phyloP scores from a whole-genome alignment of 2,797 vertebrate species.

The Centroberyx gerrardi region DNA sequence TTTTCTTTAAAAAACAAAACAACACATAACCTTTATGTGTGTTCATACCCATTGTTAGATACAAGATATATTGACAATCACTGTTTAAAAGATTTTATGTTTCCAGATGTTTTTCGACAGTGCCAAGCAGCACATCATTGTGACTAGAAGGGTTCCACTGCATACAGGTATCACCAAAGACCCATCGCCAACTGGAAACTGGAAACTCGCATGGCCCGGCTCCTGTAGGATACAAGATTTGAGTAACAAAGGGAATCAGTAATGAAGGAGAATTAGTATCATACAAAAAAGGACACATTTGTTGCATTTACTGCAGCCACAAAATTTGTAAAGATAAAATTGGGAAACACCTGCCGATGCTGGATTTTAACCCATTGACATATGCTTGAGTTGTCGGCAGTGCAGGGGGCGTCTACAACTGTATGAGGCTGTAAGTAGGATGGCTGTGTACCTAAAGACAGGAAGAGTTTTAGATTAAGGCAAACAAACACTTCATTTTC shows the following conservation, averaged over 20 bases:
- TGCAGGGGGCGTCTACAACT: conserved; percentile 79
- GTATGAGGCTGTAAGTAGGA: conserved; percentile 26
- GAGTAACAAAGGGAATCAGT: background rate
- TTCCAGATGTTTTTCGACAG: conserved; percentile 87
- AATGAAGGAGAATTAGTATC: background rate
- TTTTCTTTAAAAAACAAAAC: background rate
- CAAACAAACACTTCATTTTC: background rate
- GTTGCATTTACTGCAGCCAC: background rate
- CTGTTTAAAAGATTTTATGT: conserved; percentile 75
- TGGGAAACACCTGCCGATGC: conserved; percentile 68
- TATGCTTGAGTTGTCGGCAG: conserved; percentile 73
- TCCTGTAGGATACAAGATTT: conserved; percentile 56
- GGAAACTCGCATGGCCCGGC: conserved; percentile 67
- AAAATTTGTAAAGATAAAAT: background rate
- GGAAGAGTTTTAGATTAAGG: background rate
- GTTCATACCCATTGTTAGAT: background rate
- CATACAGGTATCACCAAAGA: conserved; percentile 86
- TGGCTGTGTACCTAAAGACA: conserved; percentile 58
- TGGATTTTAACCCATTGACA: conserved; percentile 84
- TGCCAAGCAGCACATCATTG: conserved; percentile 85
- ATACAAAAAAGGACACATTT: background rate
- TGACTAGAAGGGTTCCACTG: conserved; percentile 87
- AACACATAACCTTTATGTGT: background rate
- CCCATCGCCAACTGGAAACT: conserved; percentile 90
- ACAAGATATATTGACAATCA: background rate